Evolutionary conservation across 1,140 invertebrate genomes (phyloP).

Genomic region (Drosophila lacteicornis): DNA sequence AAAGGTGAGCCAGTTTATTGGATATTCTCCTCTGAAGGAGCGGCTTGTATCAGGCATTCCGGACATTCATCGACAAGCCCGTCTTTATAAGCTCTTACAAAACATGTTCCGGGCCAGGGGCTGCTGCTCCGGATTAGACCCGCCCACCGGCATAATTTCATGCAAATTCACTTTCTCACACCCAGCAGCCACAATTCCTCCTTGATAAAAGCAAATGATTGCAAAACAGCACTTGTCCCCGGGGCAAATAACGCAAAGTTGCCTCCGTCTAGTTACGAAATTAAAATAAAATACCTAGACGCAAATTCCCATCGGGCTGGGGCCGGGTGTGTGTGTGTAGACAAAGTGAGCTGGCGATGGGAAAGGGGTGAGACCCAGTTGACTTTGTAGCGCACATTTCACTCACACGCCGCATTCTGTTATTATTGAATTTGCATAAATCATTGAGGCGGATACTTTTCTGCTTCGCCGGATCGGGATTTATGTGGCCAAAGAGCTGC

Average conservation of each 20-base stretch:
- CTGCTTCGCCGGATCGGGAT: conserved; percentile 5
- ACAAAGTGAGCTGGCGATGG: background rate
- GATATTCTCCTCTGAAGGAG: background rate
- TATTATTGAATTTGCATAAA: conserved; percentile 51
- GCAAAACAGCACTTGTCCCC: conserved; percentile 41
- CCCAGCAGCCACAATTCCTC: background rate
- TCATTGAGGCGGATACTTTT: conserved; percentile 25
- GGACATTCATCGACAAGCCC: conserved; percentile 12
- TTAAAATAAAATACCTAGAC: conserved; percentile 35
- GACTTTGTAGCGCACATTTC: conserved; percentile 28
- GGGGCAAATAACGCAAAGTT: conserved; percentile 29
- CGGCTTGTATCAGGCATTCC: conserved; percentile 15
- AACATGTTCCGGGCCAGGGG: conserved; percentile 9
- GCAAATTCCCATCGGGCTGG: conserved; percentile 5
- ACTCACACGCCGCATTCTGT: conserved; percentile 15
- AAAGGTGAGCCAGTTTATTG: conserved; percentile 14
- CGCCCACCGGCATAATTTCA: conserved; percentile 21
- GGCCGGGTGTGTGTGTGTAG: background rate
- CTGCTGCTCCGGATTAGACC: conserved; percentile 14
- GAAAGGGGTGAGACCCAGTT: conserved; percentile 7
- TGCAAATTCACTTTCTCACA: conserved; percentile 35
- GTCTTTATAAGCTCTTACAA: conserved; percentile 15
- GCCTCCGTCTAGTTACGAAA: conserved; percentile 27
- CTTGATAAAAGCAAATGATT: conserved; percentile 47
- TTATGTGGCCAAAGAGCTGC: conserved; percentile 4